Evolutionary conservation across 1,140 invertebrate species (phyloP), one percentile per base, ranked within the genome.

Genomic region (Teleogryllus occipitalis): DNA sequence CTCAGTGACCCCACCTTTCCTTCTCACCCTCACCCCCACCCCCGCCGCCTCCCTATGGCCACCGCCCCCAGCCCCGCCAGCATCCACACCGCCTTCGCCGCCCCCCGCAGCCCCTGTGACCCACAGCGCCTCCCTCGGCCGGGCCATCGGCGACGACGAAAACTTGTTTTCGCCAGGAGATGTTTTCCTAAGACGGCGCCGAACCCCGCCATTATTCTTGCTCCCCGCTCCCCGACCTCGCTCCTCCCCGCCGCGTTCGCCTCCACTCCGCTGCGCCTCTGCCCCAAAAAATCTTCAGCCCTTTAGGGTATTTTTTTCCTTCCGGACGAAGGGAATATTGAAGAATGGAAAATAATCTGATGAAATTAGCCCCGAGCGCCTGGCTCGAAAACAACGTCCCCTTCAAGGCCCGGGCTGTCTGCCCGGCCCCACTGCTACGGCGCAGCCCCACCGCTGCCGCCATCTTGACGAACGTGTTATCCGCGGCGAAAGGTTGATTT

Each of bases 341-440:
- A 65, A 65, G 54, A 65, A 65, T 65, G 54, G 54, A 65, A 65
- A 65, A 65, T 65, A 65, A 65, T 65, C 54, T 65, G 54, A 65
- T 65, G 54, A 65, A 65, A 65, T 65, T 65, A 65, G 54, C 54
- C 54, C 54, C 10, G 54, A 65, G 54, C 54, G 54, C 18, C 54
- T 10, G 10, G 10, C 54, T 65, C 54, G 54, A 65, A 65, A 65
- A 65, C 54, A 65, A 65, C 54, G 10, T 65, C 54, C 54, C 54
- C 54, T 65, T 65, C 10, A 65, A 65, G 54, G 27, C 27, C 27
- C 27, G 27, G 27, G 27, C 27, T 1, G 27, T 39, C n/a, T n/a
- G n/a, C n/a, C n/a, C n/a, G n/a, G n/a, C n/a, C n/a, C n/a, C n/a
- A n/a, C n/a, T n/a, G n/a, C n/a, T 39, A 1, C 27, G 27, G 27